These are phyloP conservation scores for Argyra leucocephala DNA, from an alignment of 2,888 invertebrate genomes.

Conservation along the genomic window DNA sequence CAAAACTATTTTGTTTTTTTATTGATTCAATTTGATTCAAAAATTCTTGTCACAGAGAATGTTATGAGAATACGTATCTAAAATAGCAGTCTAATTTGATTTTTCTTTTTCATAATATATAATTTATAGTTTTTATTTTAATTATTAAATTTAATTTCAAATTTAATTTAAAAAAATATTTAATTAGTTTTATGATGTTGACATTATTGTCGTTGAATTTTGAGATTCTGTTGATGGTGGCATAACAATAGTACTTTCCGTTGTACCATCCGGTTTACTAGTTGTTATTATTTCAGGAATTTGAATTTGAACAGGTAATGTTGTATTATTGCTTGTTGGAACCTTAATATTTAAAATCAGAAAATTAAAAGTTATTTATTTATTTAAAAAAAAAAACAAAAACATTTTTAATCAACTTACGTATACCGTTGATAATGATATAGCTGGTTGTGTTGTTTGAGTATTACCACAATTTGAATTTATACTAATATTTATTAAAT, in stretches of 20 bases:
- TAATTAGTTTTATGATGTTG: background rate
- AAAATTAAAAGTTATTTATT: background rate
- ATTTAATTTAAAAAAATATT: too few species aligned
- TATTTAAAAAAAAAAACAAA: background rate
- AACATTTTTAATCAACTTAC: slow-evolving; percentile 16
- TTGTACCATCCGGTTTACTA: slow-evolving; percentile 24
- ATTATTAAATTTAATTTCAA: too few species aligned
- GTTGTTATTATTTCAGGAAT: slow-evolving; percentile 46
- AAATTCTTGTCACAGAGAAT: too few species aligned
- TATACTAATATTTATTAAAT: slow-evolving; percentile 13
- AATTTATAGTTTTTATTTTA: too few species aligned
- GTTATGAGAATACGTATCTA: too few species aligned
- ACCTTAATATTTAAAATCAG: slow-evolving; percentile 41
- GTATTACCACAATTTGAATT: slow-evolving; percentile 10
- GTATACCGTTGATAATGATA: slow-evolving; percentile 24
- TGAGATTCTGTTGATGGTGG: slow-evolving; percentile 21
- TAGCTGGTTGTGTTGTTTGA: slow-evolving; percentile 22
- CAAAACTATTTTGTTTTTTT: too few species aligned
- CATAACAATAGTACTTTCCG: slow-evolving; percentile 26
- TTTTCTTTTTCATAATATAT: too few species aligned
- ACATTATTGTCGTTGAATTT: slow-evolving; percentile 1
- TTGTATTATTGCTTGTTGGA: slow-evolving; percentile 50
- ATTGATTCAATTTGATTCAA: too few species aligned
- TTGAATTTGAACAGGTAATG: slow-evolving; percentile 57
- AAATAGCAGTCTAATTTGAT: too few species aligned